Base-by-base conservation (phyloP, 2,888 invertebrate genomes). In the Heliconius aoede region DNA sequence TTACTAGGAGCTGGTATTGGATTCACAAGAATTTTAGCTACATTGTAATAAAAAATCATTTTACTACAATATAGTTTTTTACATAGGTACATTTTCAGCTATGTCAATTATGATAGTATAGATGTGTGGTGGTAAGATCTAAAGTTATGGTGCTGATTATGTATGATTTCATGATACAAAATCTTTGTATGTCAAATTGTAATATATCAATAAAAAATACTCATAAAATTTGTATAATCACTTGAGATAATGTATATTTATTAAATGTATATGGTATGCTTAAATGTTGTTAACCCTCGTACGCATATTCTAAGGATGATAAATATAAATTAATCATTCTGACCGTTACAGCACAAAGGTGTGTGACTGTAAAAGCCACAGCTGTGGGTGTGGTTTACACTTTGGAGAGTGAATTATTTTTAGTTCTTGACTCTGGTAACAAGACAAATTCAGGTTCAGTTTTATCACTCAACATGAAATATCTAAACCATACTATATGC, bases 1-100 rank as follows among this genome's bases (percentile, higher is more conserved):
- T 95, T 98, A 80, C 94, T 98, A 67, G 97, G 98, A 71, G 97
- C 97, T 81, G 97, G 98, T 83, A 96, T 99, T 85, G 99, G 99
- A 77, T 98, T 98, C 89, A 98, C 98, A 79, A 96, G 99, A 88
- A 98, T 99, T 84, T 95, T 99, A 85, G 99, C 99, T 73, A 99
- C 99, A 76, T 95, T 98, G 86, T 98, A 96, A 96, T 88, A 79
- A 26, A 76, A 68, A 76, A 76, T 26, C 24, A 32, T 30, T 55
- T 64, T 72, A 64, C 65, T 82, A 82, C 46, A 76, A 61, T 28
- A 71, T 77, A 73, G 72, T 24, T 78, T 78, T 73, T 73, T 72
- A 77, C 69, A 69, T 74, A 78, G 64, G 64, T 64, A 36, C 64
- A 64, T 64, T 64, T 75, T 58, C 60, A 79, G 80, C 68, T 78